These are phyloP conservation scores for Cygnus olor DNA, from an alignment of 2,797 vertebrate species.

Conservation along the genomic window DNA sequence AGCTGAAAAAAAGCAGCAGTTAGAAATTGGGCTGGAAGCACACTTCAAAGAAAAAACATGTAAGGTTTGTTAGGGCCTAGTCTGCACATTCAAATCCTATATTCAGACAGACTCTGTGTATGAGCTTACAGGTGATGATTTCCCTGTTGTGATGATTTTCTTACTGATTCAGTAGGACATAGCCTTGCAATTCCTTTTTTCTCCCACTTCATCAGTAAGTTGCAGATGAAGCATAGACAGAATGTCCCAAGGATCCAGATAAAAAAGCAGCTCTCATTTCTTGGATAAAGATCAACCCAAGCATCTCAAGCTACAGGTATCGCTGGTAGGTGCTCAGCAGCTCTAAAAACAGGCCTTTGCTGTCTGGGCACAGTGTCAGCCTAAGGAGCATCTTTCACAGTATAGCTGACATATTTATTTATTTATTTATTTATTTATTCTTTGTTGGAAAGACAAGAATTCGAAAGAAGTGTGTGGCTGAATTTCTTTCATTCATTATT, in stretches of 20 bases:
- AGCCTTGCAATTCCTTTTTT: constrained; percentile 16
- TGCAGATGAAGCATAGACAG: neutral
- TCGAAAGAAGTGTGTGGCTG: neutral
- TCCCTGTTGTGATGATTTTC: neutral
- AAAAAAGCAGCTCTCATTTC: neutral
- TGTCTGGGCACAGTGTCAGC: neutral
- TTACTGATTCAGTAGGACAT: neutral
- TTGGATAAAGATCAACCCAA: neutral
- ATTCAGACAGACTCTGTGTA: neutral
- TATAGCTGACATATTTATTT: neutral
- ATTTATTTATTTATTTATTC: too few species aligned
- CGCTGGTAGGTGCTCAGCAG: neutral
- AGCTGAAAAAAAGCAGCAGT: neutral
- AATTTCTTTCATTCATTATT: neutral
- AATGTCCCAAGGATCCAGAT: neutral
- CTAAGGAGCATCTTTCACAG: neutral
- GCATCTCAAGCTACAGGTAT: neutral
- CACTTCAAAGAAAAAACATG: neutral
- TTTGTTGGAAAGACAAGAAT: neutral
- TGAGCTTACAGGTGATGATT: neutral
- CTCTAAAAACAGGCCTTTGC: constrained; percentile 2
- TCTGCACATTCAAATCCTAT: neutral
- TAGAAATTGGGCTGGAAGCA: neutral
- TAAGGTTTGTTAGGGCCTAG: neutral
- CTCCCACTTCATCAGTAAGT: neutral